A percentile compares a stretch with the other conserved stretches of the same genome.
These are phyloP conservation scores for Betta splendens DNA, from an alignment of 2,797 vertebrate genomes.

Conservation along the genomic window DNA sequence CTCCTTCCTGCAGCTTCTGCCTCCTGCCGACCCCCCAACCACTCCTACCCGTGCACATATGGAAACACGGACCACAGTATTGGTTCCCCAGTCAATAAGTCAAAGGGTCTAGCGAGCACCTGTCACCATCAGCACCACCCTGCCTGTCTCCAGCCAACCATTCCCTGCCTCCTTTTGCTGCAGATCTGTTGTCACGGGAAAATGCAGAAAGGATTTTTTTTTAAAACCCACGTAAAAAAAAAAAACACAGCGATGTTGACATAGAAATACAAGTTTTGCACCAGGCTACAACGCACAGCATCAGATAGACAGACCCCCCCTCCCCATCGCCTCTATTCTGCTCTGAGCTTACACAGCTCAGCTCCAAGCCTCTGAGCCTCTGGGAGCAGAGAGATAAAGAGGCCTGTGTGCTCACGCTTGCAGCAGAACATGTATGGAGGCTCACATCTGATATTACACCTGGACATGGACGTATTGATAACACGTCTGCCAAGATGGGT, in stretches of 20 bases:
- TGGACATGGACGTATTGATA: constrained; percentile 54
- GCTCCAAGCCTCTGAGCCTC: constrained; percentile 28
- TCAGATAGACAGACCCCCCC: constrained; percentile 22
- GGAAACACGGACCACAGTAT: constrained; percentile 34
- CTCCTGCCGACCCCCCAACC: background rate
- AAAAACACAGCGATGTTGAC: constrained; percentile 12
- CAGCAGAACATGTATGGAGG: constrained; percentile 36
- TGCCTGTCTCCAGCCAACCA: constrained; percentile 11
- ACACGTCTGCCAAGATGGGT: constrained; percentile 44
- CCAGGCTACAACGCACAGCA: constrained; percentile 37
- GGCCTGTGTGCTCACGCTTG: constrained; percentile 40
- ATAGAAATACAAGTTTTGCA: constrained; percentile 15
- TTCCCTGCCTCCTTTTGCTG: constrained; percentile 10
- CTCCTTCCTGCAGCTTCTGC: constrained; percentile 8
- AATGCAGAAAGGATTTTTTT: too few species aligned
- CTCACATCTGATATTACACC: constrained; percentile 35
- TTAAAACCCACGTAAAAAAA: too few species aligned
- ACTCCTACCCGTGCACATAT: constrained; percentile 21
- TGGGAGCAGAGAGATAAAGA: constrained; percentile 55
- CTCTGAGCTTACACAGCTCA: constrained; percentile 46
- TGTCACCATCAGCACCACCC: constrained; percentile 35
- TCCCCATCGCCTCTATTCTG: constrained; percentile 25
- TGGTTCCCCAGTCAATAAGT: constrained; percentile 44
- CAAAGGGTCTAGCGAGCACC: constrained; percentile 39
- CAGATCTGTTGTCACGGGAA: too few species aligned